phyloP scores from a whole-genome alignment of 2,888 invertebrate species.

The Stenchaetothrips biformis region DNA sequence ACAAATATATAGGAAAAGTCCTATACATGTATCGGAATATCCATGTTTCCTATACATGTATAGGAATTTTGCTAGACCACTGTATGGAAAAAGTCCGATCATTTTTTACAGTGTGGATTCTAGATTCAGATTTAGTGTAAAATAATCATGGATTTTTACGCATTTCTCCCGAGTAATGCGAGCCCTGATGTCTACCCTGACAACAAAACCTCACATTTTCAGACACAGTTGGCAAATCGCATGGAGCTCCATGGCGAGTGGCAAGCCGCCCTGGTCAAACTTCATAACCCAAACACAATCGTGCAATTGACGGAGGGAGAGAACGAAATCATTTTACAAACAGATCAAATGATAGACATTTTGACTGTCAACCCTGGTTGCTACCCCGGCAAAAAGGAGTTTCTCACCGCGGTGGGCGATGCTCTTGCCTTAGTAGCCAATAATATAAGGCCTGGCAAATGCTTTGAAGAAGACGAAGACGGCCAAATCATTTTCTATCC shows the following conservation, averaged over 20 bases:
- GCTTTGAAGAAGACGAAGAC: neutral
- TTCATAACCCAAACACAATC: slow-evolving; percentile 33
- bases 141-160: neutral
- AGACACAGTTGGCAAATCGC: slow-evolving; percentile 30
- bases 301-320: slow-evolving; percentile 17
- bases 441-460: neutral
- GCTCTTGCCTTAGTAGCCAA: neutral
- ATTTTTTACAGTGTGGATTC: no score
- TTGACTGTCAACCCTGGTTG: neutral
- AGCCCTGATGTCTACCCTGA: slow-evolving; percentile 31
- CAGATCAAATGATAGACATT: neutral
- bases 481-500: neutral
- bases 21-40: no score
- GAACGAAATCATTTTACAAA: slow-evolving; percentile 10
- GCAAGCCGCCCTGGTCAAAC: slow-evolving; percentile 33
- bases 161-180: slow-evolving; percentile 29
- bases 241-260: slow-evolving; percentile 33
- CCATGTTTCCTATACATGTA: no score
- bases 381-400: neutral
- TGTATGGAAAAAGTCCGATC: no score
- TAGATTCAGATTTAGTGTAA: slow-evolving; percentile 8
- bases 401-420: neutral
- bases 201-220: slow-evolving; percentile 34
- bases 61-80: no score
- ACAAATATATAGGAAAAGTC: no score